A percentile compares a stretch with the other conserved stretches of the same genome.
These are phyloP conservation scores for Lycaon pictus DNA, from an alignment of 2,113 vertebrate genomes.

Conservation along the genomic window DNA sequence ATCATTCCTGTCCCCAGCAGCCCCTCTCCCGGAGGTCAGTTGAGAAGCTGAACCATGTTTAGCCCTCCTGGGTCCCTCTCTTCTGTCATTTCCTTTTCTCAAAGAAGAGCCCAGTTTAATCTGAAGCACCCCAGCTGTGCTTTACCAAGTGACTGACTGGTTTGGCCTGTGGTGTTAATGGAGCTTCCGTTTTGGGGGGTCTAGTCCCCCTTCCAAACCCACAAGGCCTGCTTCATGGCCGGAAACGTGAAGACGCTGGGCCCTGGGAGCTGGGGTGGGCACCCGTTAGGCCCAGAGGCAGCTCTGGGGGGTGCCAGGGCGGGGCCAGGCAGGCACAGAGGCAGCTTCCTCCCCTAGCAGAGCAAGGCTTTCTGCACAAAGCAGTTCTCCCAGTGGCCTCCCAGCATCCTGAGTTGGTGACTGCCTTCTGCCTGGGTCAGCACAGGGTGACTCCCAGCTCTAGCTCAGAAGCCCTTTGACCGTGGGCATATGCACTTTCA, in stretches of 20 bases:
- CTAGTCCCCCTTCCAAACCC: background rate
- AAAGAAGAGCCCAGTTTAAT: slow-evolving; percentile 6
- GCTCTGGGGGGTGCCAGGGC: no score
- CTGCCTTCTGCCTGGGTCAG: background rate
- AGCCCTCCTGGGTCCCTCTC: background rate
- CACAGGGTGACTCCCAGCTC: background rate
- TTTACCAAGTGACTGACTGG: background rate
- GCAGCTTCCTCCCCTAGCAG: background rate
- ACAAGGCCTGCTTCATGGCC: background rate
- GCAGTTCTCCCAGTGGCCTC: background rate
- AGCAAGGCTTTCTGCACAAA: background rate
- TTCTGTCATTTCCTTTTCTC: background rate
- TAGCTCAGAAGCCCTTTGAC: background rate
- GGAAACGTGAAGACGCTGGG: background rate
- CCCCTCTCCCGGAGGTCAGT: background rate
- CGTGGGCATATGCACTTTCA: background rate
- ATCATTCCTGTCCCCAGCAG: background rate
- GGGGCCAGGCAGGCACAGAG: fast-evolving
- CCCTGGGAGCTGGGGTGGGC: background rate
- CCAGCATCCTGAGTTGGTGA: background rate
- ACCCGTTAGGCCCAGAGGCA: background rate
- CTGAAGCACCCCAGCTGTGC: slow-evolving; percentile 2
- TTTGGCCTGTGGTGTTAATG: background rate
- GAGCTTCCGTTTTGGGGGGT: background rate
- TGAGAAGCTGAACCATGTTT: background rate